phyloP scores from a whole-genome alignment of 2,113 vertebrate species.

The Barnardius zonarius region DNA sequence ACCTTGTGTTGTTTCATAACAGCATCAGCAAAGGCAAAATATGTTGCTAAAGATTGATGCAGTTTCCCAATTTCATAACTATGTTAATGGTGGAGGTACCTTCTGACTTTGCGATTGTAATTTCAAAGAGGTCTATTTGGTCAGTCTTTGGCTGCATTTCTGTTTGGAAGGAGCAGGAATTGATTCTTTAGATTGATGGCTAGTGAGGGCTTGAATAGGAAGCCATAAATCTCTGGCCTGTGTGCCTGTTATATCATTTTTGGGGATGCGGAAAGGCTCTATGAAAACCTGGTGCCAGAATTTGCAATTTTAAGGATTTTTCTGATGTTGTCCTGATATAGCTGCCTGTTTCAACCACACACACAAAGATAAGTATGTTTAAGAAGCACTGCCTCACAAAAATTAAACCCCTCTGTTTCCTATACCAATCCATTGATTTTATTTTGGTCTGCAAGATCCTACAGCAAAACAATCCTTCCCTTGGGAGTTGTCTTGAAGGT shows the following conservation, averaged over 20 bases:
- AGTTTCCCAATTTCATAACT: conserved; percentile 3
- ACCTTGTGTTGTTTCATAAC: conserved; percentile 21
- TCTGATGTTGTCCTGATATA: not conserved
- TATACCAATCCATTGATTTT: not conserved
- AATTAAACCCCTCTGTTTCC: not conserved
- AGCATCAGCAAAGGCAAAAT: not conserved
- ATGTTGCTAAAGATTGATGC: not conserved
- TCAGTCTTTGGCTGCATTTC: not conserved
- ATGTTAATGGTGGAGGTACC: not conserved
- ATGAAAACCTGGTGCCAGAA: not conserved
- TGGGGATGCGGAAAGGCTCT: not conserved
- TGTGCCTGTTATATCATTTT: not conserved
- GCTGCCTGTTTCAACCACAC: not conserved
- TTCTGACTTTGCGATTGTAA: not conserved
- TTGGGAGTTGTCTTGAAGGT: not conserved
- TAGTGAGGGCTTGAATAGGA: not conserved
- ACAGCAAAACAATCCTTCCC: not conserved
- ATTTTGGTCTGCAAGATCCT: not conserved
- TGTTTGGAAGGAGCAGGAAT: not conserved
- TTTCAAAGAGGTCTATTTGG: not conserved
- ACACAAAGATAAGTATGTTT: not conserved
- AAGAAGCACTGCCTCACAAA: not conserved
- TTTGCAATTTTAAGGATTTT: not conserved
- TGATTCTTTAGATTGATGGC: conserved; percentile 30
- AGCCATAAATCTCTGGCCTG: not conserved